A percentile compares a stretch with the other conserved stretches of the same genome.
Conservation (phyloP, 2,888 invertebrate species). For the Cyrtodaria siliqua region DNA sequence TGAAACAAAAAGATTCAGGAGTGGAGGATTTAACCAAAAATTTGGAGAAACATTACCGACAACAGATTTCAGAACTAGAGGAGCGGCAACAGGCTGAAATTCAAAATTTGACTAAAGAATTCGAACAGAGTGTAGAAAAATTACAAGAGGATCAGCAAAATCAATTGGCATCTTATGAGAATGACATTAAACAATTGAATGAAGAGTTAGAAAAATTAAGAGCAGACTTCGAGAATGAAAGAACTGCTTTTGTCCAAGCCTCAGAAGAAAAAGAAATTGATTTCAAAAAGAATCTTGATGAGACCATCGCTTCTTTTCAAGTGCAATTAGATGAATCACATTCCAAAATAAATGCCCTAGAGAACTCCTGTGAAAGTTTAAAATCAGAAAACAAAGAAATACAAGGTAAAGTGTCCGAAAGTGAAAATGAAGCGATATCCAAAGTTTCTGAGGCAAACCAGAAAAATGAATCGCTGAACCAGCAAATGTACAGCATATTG, state of each 20-base stretch:
- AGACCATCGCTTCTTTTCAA: not conserved
- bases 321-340: slow-evolving; percentile 23
- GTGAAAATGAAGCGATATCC: slow-evolving; percentile 2
- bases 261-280: slow-evolving; percentile 16
- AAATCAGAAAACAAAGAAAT: slow-evolving; percentile 39
- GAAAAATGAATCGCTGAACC: slow-evolving; percentile 38
- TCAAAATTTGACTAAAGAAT: slow-evolving; percentile 61
- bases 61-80: slow-evolving; percentile 68
- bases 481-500: slow-evolving; percentile 55
- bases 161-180: slow-evolving; percentile 10
- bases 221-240: slow-evolving; percentile 18
- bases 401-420: slow-evolving; percentile 13
- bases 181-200: slow-evolving; percentile 14
- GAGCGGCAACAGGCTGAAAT: slow-evolving; percentile 65
- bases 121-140: slow-evolving; percentile 62
- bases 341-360: slow-evolving; percentile 31
- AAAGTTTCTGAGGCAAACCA: slow-evolving; percentile 23
- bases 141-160: slow-evolving; percentile 37
- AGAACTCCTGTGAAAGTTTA: slow-evolving; percentile 16
- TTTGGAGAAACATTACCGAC: slow-evolving; percentile 66
- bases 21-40: slow-evolving; percentile 68
- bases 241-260: slow-evolving; percentile 5
- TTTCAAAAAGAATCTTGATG: slow-evolving; percentile 21
- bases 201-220: slow-evolving; percentile 37
- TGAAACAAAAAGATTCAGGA: slow-evolving; percentile 77